Base-by-base conservation (phyloP, 2,888 invertebrate genomes). In the Girardia tigrina region DNA sequence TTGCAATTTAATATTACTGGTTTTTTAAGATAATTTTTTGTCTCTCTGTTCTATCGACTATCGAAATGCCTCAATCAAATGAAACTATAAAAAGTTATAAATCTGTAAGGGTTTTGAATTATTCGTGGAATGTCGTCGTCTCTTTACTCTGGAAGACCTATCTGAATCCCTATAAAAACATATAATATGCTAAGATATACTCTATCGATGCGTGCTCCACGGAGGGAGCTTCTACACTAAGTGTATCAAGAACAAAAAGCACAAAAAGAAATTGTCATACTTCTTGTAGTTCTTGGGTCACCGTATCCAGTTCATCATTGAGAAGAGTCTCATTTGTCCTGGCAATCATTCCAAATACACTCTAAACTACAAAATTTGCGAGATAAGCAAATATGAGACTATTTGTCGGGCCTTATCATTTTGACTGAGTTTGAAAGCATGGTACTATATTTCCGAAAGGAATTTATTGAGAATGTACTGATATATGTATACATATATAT, bases 141-240 rank as follows among this genome's bases (percentile, higher is more conserved):
- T 73, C 73, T 8, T 29, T 73, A 28, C 42, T 73, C 23, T 73
- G 73, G 73, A 73, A 73, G 29, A 73, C 36, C 29, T 73, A 73
- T 29, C 73, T 42, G 4, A 73, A 73, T 73, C 73, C 73, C 8
- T 42, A 73, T 8, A 26, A 26, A 74, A 74, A 27, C 74, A 74
- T 70, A 70, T 74, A 12, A n/a, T 74, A 12, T 20, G 27, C 12
- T 56, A 74, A 23, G 74, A 74, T 74, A 56, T 74, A 16, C 26
- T 74, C n/a, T 27, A 74, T 8, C 56, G 74, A 16, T 8, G 16
- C 4, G 71, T 74, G 6, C 56, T 74, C 4, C 72, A 56, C 4
- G 28, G 71, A 26, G 74, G 74, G 4, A 6, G 12, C 26, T 56
- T 74, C 12, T 74, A 74, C 70, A 74, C 74, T 70, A 69, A 56